Base-by-base conservation (phyloP, 2,888 invertebrate species). In the Drosophila macrospina region DNA sequence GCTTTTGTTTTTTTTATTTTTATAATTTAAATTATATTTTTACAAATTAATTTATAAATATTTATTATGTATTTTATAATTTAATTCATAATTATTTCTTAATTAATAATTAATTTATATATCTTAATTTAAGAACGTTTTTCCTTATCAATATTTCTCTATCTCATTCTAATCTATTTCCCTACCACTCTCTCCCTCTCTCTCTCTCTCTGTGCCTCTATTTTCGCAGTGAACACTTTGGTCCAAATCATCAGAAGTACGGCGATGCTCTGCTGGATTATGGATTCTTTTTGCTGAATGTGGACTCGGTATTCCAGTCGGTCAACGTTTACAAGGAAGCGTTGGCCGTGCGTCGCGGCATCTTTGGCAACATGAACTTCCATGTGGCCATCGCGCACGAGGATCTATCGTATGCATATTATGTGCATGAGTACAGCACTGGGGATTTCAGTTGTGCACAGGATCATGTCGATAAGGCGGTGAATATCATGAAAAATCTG, bases 381-480 rank as follows among this genome's bases (percentile, higher is more conserved):
- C 96, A 96, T 91, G 96, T 98, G 78, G 98, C 98, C 0, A 94
- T 96, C 28, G 97, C 96, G 28, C 96, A 97, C 91, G 98, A 98
- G 93, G 98, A 98, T 93, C 93, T 98, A 44, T 97, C 98, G 0
- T 98, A 98, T 93, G 97, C 98, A 47, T 95, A 97, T 10, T 98
- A 98, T 91, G 98, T 98, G 47, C 95, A 96, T 61, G 98, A 98
- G 92, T 98, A 98, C 92, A 97, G 96, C 86, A 95, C 97, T 0
- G 98, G 98, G 0, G 94, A 95, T 78, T 98, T 98, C 92, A 94
- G 94, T 85, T 94, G 95, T 91, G 97, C 98, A 26, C 93, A 97
- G 74, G 95, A 96, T 78, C 96, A 98, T 93, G 96, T 96, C 32
- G 96, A 97, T 89, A 94, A 94, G 79, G 97, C 98, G 26, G 97